Base-by-base conservation (phyloP, 64 coral and sea anemone genomes). In the Montipora capricornis region DNA sequence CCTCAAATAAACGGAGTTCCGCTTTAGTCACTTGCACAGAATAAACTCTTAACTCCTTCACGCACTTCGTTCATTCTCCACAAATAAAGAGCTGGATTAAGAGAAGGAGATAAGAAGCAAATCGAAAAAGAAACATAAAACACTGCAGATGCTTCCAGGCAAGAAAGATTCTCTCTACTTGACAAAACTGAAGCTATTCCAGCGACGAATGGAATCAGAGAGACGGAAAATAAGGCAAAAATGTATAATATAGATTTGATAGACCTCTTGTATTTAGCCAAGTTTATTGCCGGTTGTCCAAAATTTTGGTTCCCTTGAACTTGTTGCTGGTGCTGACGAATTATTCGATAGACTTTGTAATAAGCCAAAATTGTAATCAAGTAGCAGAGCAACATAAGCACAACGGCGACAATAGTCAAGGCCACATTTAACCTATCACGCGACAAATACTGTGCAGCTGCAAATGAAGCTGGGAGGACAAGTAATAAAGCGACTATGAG, bases 301-400 rank as follows among this genome's bases (percentile, higher is more conserved):
- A 49, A 49, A 5, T 51, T 10, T 20, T 51, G 62, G 82, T 50
- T 86, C 1, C 60, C 64, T 13, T 86, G 82, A n/a, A 71, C 47
- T 73, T 73, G 82, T 20, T 86, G 62, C 19, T 86, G 66, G 47
- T 51, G 82, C 14, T 50, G 45, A 4, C 82, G 82, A 51, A 86
- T 86, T 49, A 71, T 73, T 71, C 46, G 67, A 8, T 47, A 71
- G 0, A 86, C 66, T 86, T 86, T 86, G 1, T 71, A 78, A 51
- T 78, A 78, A 49, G 76, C 45, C 29, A 29, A 78, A 22, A 16
- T 3, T 0, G 76, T 78, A 46, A 47, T 49, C 5, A 78, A 49
- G 46, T 49, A 50, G 44, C 76, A 78, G 2, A 19, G 46, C 4
- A 78, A 1, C 16, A 49, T 49, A 49, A 19, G 0, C 16, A 19